A percentile compares a stretch with the other conserved stretches of the same genome.
phyloP scores from a whole-genome alignment of 2,888 invertebrate species.

The Coremacera marginata region DNA sequence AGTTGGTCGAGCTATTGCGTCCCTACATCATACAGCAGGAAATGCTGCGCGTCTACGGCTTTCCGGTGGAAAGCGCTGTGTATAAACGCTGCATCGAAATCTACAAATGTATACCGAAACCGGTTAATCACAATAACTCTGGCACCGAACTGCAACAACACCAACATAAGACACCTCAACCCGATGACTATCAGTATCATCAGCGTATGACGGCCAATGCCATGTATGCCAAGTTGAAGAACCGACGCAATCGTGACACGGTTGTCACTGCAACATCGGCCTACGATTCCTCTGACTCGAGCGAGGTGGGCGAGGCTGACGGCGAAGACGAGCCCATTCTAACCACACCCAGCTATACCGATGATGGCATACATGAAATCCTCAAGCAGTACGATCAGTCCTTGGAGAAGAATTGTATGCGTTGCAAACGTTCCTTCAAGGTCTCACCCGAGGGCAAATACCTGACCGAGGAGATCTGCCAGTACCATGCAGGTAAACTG shows the following conservation, averaged over 20 bases:
- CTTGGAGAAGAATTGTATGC: conserved; percentile 75
- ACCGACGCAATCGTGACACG: no score
- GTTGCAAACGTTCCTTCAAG: conserved; percentile 81
- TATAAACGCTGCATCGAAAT: conserved; percentile 76
- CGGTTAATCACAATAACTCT: conserved; percentile 52
- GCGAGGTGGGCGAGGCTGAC: conserved; percentile 60
- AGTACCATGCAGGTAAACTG: conserved; percentile 92
- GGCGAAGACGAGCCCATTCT: conserved; percentile 51
- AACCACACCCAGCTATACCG: conserved; percentile 62
- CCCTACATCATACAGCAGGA: conserved; percentile 75
- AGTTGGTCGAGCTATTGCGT: conserved; percentile 73
- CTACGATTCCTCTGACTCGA: conserved; percentile 68
- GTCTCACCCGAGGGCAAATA: conserved; percentile 81
- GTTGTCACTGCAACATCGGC: conserved; percentile 71
- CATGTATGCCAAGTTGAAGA: conserved; percentile 60
- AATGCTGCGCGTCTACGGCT: conserved; percentile 77
- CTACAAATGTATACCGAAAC: conserved; percentile 73
- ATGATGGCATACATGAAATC: conserved; percentile 50
- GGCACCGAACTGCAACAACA: conserved; percentile 47
- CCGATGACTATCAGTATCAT: conserved; percentile 9
- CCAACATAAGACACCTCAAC: conserved; percentile 53
- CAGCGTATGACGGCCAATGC: conserved; percentile 69
- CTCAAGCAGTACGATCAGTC: conserved; percentile 55
- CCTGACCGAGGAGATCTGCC: conserved; percentile 80
- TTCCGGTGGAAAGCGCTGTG: conserved; percentile 76